Percentiles rank a stretch among this genome's conserved stretches.
Conservation (phyloP, 2,797 vertebrate genomes). For the Lacerta agilis region DNA sequence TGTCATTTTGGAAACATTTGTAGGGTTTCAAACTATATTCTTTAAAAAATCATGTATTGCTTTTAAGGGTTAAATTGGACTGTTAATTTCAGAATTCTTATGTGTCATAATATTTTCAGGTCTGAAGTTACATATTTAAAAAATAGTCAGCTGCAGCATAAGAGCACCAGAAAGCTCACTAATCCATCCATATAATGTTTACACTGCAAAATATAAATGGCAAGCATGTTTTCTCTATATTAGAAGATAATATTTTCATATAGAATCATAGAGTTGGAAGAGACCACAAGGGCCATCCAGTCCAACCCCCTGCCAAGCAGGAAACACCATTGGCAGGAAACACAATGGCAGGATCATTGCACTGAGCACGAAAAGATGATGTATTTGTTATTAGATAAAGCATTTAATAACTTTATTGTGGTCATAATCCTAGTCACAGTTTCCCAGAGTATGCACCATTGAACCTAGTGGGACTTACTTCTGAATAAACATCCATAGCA, state of each 20-base stretch:
- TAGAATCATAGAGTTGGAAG: too few relatives aligned
- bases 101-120: neutral
- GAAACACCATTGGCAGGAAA: too few relatives aligned
- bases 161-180: neutral
- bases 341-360: neutral
- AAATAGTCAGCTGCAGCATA: neutral
- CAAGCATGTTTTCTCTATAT: neutral
- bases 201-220: neutral
- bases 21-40: slow-evolving; percentile 51
- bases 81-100: neutral
- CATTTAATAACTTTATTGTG: neutral
- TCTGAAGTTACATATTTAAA: neutral
- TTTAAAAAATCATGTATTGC: slow-evolving; percentile 35
- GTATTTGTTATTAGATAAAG: neutral
- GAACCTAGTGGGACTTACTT: neutral
- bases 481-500: neutral
- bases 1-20: slow-evolving; percentile 42
- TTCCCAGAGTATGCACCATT: neutral
- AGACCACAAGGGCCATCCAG: too few relatives aligned
- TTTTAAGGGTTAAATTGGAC: neutral
- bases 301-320: too few relatives aligned
- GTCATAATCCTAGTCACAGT: neutral
- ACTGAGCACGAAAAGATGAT: neutral
- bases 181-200: neutral
- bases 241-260: neutral